phyloP scores from a whole-genome alignment of 2,888 invertebrate genomes.

The Folsomia manolachei region DNA sequence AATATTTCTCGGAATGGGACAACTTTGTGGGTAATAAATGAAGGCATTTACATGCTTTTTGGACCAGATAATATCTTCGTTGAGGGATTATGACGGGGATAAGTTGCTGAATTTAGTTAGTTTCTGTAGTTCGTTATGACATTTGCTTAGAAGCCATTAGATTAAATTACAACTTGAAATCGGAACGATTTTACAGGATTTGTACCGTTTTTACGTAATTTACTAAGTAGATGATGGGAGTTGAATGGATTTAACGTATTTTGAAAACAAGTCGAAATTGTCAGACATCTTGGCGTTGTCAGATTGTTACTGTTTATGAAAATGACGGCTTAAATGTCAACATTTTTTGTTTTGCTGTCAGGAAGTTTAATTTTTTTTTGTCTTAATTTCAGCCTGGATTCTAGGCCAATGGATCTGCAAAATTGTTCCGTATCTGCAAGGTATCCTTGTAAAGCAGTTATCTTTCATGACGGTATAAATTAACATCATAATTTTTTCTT shows the following conservation, averaged over 20 bases:
- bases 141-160: no score
- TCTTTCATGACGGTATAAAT: no score
- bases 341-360: no score
- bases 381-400: constrained; percentile 58
- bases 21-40: constrained; percentile 8
- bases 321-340: no score
- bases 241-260: no score
- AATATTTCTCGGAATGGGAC: background rate
- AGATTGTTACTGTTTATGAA: background rate
- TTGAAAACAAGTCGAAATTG: background rate
- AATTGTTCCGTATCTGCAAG: constrained; percentile 60
- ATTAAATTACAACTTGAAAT: no score
- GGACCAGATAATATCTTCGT: constrained; percentile 15
- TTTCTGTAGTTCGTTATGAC: no score
- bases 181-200: no score
- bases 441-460: no score
- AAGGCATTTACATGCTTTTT: background rate
- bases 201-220: background rate
- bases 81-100: constrained; percentile 20
- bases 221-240: background rate
- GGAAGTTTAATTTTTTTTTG: background rate
- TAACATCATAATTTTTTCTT: no score
- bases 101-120: constrained; percentile 6
- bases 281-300: background rate
- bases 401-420: constrained; percentile 61